Evolutionary conservation across 2,888 invertebrate species (phyloP), one percentile per base, ranked within the genome.

Genomic region (Halocaridina rubra): DNA sequence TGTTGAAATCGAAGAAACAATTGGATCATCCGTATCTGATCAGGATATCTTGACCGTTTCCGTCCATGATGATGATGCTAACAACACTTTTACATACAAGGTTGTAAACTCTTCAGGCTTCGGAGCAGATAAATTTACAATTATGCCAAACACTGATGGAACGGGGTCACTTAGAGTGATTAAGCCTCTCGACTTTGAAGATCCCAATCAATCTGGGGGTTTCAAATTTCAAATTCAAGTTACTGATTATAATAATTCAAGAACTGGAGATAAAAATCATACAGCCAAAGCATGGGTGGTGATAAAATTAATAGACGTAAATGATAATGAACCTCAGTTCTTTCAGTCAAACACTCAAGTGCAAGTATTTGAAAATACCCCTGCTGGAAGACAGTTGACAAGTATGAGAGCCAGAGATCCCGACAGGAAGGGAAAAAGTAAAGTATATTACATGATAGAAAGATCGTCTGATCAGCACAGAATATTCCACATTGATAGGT

Each of bases 261-360:
- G n/a, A n/a, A 89, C 92, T 93, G 97, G 97, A 32, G 97, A 97
- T 92, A 97, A 97, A 90, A 97, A 97, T 90, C 98, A 98, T 92
- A 97, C 98, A 88, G 98, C 98, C 86, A 97, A 97, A 91, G 97
- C 98, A 0, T 97, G 97, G 96, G 97, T 98, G 82, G 96, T 96
- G 88, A 97, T 98, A 32, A 96, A 95, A 90, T 93, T 99, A 86
- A 93, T 96, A 86, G 99, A 99, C 91, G 90, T 92, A 86, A 99
- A 99, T 92, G 98, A 99, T 93, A 98, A 98, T 93, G 96, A 97
- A 91, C 98, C 98, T 3, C 95, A 96, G 90, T 98, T 97, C 91
- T 97, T 98, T 90, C 94, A 95, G 88, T 96, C 98, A 69, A 97
- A 97, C 91, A 97, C 98, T 89, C 97, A 97, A 92, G 96, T 96